These are phyloP conservation scores for Ormyrus pomaceus DNA, from an alignment of 2,888 invertebrate species.

Conservation along the genomic window DNA sequence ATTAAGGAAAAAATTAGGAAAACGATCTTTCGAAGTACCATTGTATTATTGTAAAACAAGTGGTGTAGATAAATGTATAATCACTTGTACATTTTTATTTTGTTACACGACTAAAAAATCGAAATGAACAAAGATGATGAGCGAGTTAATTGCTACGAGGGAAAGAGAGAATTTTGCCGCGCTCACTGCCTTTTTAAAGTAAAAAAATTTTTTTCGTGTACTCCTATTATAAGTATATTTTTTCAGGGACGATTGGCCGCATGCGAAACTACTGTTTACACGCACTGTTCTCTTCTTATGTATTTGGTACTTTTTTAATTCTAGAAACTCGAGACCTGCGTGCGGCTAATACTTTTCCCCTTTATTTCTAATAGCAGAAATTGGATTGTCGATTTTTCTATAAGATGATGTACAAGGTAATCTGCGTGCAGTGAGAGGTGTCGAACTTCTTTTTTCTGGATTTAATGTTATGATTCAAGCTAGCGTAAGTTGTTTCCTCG, in stretches of 20 bases:
- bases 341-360: constrained; percentile 8
- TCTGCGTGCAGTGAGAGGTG: neutral
- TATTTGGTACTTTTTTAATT: too few species aligned
- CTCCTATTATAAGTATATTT: constrained; percentile 1
- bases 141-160: neutral
- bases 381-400: constrained; percentile 34
- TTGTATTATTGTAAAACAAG: constrained; percentile 8
- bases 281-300: too few species aligned
- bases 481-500: constrained; percentile 45
- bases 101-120: constrained; percentile 33
- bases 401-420: constrained; percentile 8
- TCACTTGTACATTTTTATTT: constrained; percentile 45
- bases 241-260: too few species aligned
- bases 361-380: neutral
- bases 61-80: constrained; percentile 50
- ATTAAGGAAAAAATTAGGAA: neutral
- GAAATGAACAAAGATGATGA: constrained; percentile 10
- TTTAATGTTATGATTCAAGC: constrained; percentile 36
- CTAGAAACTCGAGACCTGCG: neutral
- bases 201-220: neutral
- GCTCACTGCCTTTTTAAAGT: constrained; percentile 35
- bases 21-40: constrained; percentile 14
- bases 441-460: constrained; percentile 18
- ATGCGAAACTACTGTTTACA: too few species aligned
- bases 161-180: constrained; percentile 32